phyloP scores from a whole-genome alignment of 2,797 vertebrate genomes.

The Carduelis carduelis region DNA sequence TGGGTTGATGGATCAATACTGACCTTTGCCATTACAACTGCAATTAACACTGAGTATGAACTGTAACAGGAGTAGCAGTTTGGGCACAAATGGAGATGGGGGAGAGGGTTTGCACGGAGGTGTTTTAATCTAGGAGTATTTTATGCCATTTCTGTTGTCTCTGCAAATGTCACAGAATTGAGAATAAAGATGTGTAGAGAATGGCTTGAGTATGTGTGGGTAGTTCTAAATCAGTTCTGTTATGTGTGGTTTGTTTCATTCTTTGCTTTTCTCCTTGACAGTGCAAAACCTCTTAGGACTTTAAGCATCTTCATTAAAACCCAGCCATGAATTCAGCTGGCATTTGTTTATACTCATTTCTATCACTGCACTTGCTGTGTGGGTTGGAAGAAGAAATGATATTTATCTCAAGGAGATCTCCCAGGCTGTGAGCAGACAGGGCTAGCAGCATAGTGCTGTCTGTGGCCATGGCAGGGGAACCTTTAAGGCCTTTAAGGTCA shows the following conservation, averaged over 20 bases:
- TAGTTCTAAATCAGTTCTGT: not conserved
- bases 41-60: slow-evolving; percentile 38
- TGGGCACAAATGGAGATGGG: not conserved
- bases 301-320: not conserved
- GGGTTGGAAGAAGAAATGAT: not conserved
- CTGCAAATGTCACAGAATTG: not conserved
- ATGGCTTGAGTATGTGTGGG: not conserved
- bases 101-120: not conserved
- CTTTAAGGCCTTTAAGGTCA: not conserved
- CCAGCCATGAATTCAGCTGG: not conserved
- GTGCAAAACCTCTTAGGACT: not conserved
- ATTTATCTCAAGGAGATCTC: not conserved
- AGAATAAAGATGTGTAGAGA: not conserved
- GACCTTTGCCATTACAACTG: slow-evolving; percentile 18
- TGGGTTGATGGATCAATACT: slow-evolving; percentile 32
- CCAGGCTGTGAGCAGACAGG: not conserved
- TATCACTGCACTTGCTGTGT: not conserved
- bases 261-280: not conserved
- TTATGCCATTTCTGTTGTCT: not conserved
- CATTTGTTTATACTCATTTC: not conserved
- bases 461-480: not conserved
- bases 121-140: not conserved
- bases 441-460: not conserved
- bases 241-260: not conserved
- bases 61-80: not conserved